Evolutionary conservation across 2,797 vertebrate species (phyloP).

Genomic region (Vespertilio murinus): DNA sequence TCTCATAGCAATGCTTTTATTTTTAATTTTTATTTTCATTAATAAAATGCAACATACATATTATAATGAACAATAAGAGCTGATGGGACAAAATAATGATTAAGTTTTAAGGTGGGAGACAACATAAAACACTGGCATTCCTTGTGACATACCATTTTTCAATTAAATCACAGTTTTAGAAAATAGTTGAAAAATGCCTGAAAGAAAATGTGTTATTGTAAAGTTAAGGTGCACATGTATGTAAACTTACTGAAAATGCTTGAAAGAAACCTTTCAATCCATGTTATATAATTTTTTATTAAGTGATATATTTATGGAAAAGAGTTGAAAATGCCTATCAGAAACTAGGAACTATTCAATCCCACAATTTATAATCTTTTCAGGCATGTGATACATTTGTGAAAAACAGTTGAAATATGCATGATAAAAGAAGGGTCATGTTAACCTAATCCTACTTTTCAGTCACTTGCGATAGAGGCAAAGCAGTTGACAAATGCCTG

Average conservation of each 20-base stretch:
- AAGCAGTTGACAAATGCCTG: constrained; percentile 46
- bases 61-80: constrained; percentile 64
- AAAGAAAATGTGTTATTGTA: neutral
- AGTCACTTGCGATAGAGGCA: constrained; percentile 42
- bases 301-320: constrained; percentile 54
- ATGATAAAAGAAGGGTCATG: neutral
- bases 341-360: constrained; percentile 21
- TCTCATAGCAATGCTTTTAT: neutral
- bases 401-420: neutral
- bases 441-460: constrained; percentile 58
- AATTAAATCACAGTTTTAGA: constrained; percentile 54
- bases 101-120: constrained; percentile 45
- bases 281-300: constrained; percentile 50
- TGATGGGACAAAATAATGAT: constrained; percentile 65
- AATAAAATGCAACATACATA: constrained; percentile 77
- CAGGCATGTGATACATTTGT: neutral
- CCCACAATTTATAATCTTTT: neutral
- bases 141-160: constrained; percentile 69
- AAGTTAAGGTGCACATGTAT: neutral
- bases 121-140: constrained; percentile 67
- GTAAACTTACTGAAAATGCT: constrained; percentile 28
- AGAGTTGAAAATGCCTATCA: constrained; percentile 30
- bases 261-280: neutral
- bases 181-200: constrained; percentile 60
- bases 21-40: constrained; percentile 79